phyloP scores from a whole-genome alignment of 2,888 invertebrate genomes.

The Lottia scabra region DNA sequence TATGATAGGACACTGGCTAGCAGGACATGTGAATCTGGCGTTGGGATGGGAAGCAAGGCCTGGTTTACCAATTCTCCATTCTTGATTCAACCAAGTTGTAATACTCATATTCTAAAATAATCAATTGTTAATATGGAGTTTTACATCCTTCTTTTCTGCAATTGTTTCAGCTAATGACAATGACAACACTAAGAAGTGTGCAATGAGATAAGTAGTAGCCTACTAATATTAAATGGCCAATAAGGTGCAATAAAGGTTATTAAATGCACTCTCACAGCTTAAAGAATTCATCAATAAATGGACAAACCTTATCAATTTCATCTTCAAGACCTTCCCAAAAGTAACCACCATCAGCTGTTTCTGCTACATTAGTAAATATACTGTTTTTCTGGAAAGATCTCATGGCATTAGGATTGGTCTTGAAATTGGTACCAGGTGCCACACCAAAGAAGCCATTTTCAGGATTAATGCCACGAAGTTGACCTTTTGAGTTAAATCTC shows the following conservation, averaged over 20 bases:
- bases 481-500: constrained; percentile 74
- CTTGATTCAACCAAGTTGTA: constrained; percentile 64
- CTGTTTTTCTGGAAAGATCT: constrained; percentile 89
- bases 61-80: constrained; percentile 63
- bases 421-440: constrained; percentile 91
- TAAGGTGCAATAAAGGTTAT: no score
- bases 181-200: no score
- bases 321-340: constrained; percentile 99
- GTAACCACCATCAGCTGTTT: constrained; percentile 93
- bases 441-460: constrained; percentile 99
- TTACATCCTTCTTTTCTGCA: no score
- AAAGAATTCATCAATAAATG: no score
- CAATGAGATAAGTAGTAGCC: no score
- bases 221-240: no score
- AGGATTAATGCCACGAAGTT: constrained; percentile 94
- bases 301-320: constrained; percentile 68
- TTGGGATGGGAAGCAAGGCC: constrained; percentile 95
- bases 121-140: no score
- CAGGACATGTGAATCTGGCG: constrained; percentile 95
- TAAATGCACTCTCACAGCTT: no score
- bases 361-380: constrained; percentile 97
- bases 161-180: no score
- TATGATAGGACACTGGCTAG: constrained; percentile 94
- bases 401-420: constrained; percentile 98
- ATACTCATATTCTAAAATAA: constrained; percentile 45